These are phyloP conservation scores for Manis pentadactyla DNA, from an alignment of 2,797 vertebrate species.

Conservation along the genomic window DNA sequence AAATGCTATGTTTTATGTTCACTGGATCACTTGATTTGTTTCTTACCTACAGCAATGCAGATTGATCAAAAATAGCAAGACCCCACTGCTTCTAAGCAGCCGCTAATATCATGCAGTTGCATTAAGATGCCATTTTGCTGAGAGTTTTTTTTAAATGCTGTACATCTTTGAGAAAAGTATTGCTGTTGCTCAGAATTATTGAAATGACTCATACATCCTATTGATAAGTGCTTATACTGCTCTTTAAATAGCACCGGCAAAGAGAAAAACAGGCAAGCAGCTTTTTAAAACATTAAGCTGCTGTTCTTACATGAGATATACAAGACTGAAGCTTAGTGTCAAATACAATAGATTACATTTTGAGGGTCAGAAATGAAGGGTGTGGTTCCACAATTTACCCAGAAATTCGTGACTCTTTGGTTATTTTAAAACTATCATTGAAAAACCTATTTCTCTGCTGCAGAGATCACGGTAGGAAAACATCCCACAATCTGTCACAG, in stretches of 20 bases:
- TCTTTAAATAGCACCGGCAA: conserved; percentile 81
- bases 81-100: conserved; percentile 5
- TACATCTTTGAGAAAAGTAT: conserved; percentile 47
- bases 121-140: conserved; percentile 65
- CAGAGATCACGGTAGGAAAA: conserved; percentile 34
- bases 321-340: conserved; percentile 35
- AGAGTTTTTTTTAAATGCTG: neutral
- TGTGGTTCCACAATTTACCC: neutral
- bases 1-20: neutral
- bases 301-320: neutral
- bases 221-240: conserved; percentile 57
- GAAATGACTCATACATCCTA: conserved; percentile 82
- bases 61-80: conserved; percentile 11
- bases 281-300: conserved; percentile 59
- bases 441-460: conserved; percentile 1
- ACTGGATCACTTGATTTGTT: neutral
- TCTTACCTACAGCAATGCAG: neutral
- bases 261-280: conserved; percentile 48
- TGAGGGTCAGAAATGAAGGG: conserved; percentile 34
- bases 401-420: conserved; percentile 15
- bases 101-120: conserved; percentile 15
- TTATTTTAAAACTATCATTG: conserved; percentile 50
- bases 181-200: conserved; percentile 80
- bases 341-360: conserved; percentile 43
- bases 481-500: conserved; percentile 36